Percentiles rank a stretch among this genome's conserved stretches.
phyloP scores from a whole-genome alignment of 2,113 vertebrate genomes.

The Microtus montanus region DNA sequence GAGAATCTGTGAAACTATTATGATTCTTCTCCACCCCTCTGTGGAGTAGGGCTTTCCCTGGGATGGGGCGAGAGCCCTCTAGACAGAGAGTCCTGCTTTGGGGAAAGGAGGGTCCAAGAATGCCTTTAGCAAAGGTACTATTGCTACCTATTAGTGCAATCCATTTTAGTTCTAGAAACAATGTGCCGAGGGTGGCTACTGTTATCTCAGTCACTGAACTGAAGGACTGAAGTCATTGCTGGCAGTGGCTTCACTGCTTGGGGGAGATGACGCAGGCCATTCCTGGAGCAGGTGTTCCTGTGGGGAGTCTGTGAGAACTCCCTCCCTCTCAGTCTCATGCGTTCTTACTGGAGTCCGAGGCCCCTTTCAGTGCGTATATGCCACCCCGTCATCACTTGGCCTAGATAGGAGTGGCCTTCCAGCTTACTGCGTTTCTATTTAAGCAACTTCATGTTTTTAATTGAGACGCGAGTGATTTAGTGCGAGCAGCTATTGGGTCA shows the following conservation, averaged over 20 bases:
- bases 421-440: conserved; percentile 14
- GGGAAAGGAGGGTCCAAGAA: background rate
- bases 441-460: background rate
- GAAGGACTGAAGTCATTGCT: background rate
- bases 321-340: background rate
- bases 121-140: background rate
- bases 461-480: conserved; percentile 26
- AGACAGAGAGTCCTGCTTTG: background rate
- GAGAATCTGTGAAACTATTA: background rate
- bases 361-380: background rate
- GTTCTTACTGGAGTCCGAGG: background rate
- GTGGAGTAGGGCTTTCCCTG: background rate
- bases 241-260: background rate
- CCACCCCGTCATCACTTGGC: background rate
- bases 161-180: conserved; percentile 15
- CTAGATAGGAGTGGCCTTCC: conserved; percentile 16
- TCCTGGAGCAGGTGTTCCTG: background rate
- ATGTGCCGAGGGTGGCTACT: rapidly evolving
- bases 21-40: background rate
- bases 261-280: background rate
- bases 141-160: background rate
- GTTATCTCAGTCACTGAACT: background rate
- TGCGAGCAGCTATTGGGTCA: conserved; percentile 39
- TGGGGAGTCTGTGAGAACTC: background rate
- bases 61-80: background rate